Evolutionary conservation across 2,797 vertebrate genomes (phyloP).

Genomic region (Brotogeris chrysoptera): DNA sequence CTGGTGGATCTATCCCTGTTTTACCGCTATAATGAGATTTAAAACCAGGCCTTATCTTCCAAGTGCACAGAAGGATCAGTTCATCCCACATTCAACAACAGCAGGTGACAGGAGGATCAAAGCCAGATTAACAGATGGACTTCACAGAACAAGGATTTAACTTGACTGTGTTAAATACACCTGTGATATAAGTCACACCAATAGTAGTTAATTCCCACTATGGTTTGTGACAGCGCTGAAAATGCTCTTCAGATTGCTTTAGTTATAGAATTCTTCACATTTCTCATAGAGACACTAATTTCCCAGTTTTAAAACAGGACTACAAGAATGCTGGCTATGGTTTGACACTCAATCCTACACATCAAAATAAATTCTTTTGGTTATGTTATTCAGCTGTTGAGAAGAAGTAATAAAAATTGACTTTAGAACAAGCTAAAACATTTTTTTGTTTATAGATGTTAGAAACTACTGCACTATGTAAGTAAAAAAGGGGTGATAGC

Average conservation of each 20-base stretch:
- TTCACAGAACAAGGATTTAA: conserved; percentile 41
- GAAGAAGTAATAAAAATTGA: conserved; percentile 19
- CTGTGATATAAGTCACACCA: conserved; percentile 14
- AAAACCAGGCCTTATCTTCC: conserved; percentile 11
- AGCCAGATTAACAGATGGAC: conserved; percentile 37
- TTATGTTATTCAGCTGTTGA: not conserved
- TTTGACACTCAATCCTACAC: not conserved
- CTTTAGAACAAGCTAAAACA: not conserved
- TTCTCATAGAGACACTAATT: not conserved
- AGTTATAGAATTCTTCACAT: not conserved
- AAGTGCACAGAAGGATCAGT: conserved; percentile 22
- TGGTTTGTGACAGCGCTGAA: not conserved
- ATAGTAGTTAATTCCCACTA: not conserved
- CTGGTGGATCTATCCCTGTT: not conserved
- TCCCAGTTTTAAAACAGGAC: not conserved
- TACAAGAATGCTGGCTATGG: not conserved
- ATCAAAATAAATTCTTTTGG: not conserved
- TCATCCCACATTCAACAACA: conserved; percentile 30
- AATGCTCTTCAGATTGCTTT: not conserved
- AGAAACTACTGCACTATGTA: not conserved
- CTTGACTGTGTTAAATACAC: conserved; percentile 34
- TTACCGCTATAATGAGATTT: not conserved
- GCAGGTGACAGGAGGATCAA: conserved; percentile 12
- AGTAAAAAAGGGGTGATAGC: not conserved
- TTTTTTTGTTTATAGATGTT: not conserved